Evolutionary conservation across 2,888 invertebrate species (phyloP).

Genomic region (Bimastos eiseni): DNA sequence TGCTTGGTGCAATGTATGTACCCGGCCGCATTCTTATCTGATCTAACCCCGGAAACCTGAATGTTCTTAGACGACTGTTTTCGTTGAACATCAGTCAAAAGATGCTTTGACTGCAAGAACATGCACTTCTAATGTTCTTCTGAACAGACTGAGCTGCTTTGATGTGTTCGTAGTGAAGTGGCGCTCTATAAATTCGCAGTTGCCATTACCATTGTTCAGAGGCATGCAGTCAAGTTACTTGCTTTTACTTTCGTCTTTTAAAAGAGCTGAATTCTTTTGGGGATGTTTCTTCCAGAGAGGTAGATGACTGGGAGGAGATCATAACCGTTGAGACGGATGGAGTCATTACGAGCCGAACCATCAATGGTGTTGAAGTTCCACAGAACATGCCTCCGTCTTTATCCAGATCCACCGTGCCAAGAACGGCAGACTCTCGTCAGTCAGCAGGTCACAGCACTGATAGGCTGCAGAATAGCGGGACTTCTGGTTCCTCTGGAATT

Average conservation of each 20-base stretch:
- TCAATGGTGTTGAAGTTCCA: neutral
- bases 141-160: no score
- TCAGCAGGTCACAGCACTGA: neutral
- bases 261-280: neutral
- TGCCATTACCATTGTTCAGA: no score
- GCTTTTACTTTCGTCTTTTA: neutral
- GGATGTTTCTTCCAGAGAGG: neutral
- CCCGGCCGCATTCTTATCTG: no score
- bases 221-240: no score
- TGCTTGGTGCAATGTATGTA: no score
- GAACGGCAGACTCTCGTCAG: neutral
- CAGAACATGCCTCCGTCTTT: neutral
- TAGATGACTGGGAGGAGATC: neutral
- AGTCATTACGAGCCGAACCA: neutral
- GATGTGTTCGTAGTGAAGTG: no score
- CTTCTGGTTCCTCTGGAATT: neutral
- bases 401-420: neutral
- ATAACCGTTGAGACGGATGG: slow-evolving; percentile 6
- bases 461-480: neutral
- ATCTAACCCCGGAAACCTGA: no score
- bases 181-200: no score
- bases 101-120: neutral
- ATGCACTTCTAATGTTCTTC: neutral
- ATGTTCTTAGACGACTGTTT: no score
- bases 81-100: no score